Base-by-base conservation (phyloP, 1,140 invertebrate species). In the Ridgeia piscesae region DNA sequence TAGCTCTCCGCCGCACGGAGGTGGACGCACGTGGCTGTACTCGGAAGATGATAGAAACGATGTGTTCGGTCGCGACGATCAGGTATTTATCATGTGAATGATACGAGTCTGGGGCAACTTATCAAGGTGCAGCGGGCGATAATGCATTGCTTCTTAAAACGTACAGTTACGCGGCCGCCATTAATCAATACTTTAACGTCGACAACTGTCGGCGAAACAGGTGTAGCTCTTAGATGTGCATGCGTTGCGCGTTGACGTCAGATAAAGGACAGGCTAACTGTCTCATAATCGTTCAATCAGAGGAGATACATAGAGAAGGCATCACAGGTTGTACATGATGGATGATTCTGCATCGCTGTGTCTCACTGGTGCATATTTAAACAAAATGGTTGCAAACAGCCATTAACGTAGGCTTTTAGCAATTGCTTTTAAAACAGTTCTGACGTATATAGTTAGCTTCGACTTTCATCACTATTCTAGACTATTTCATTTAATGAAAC, bases 31-130 rank as follows among this genome's bases (percentile, higher is more conserved):
- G 14, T 77, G 58, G 58, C 4, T 77, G 58, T 77, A 77, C 58
- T 77, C 58, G 17, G 58, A 77, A 77, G 58, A 77, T 21, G 58
- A 77, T 77, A 77, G 58, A 77, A 77, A 21, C 58, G 58, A 77
- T 21, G 58, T 77, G 11, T 77, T 77, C 58, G 58, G 58, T 77
- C 58, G 58, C 27, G 58, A 77, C 27, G 58, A 77, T 77, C 58
- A 77, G 58, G 58, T 77, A 77, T 77, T 77, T 77, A 77, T 77
- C 58, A 77, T 77, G 58, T 77, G 58, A 77, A 77, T 77, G 58
- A 77, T 77, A 77, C 58, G 58, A 77, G 58, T 77, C 58, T 42
- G 58, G 58, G 58, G 58, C 58, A 77, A 77, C 58, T 77, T 77
- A 14, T 77, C 17, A 77, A 77, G 58, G 58, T 77, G 58, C 58